Conservation (phyloP, 2,888 invertebrate genomes). For the Andrena bicolor region DNA sequence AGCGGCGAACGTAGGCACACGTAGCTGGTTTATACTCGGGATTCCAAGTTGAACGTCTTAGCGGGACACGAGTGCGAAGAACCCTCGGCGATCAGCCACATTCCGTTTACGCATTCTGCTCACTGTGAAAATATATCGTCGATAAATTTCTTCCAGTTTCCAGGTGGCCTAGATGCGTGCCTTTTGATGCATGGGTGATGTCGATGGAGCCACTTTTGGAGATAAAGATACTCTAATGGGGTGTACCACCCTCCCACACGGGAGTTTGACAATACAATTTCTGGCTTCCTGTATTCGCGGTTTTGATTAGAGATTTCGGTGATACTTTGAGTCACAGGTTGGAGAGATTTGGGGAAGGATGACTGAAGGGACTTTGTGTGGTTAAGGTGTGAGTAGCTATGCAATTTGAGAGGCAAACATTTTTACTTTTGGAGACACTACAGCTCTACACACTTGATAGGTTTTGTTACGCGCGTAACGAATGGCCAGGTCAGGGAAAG, state of each 20-base stretch:
- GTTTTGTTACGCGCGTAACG: too few relatives aligned
- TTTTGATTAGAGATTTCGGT: not conserved
- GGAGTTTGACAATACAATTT: not conserved
- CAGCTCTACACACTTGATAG: too few relatives aligned
- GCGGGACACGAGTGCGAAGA: conserved; percentile 28
- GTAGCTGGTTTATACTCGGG: conserved; percentile 63
- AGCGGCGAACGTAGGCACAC: conserved; percentile 53
- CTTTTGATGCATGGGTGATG: conserved; percentile 36
- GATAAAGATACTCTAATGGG: not conserved
- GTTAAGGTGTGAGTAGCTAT: too few relatives aligned
- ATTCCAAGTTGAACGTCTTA: conserved; percentile 34
- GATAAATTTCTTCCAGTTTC: conserved; percentile 53
- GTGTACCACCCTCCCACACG: not conserved
- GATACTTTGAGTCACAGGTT: not conserved
- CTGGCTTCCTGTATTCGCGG: not conserved
- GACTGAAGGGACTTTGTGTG: too few relatives aligned
- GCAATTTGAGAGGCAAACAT: too few relatives aligned
- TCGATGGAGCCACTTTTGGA: not conserved
- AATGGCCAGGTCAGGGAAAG: too few relatives aligned
- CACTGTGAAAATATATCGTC: conserved; percentile 41
- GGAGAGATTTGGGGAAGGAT: too few relatives aligned
- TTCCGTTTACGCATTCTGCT: conserved; percentile 32
- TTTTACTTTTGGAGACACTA: too few relatives aligned
- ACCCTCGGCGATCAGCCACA: conserved; percentile 42
- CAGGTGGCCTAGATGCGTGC: conserved; percentile 26